A percentile compares a stretch with the other conserved stretches of the same genome.
Conservation (phyloP, 2,113 vertebrate species). For the Sorex araneus region DNA sequence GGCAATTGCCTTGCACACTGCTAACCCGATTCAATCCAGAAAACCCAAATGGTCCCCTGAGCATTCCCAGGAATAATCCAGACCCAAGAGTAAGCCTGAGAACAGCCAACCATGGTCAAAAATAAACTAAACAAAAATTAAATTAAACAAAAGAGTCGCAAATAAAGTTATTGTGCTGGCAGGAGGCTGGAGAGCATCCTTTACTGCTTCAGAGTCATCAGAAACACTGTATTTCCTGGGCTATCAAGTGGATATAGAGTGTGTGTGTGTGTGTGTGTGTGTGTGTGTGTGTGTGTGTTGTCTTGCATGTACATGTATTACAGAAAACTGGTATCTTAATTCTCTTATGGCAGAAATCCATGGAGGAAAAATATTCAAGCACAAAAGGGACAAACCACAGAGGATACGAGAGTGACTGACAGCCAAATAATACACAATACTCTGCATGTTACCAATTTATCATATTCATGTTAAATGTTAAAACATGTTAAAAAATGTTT, state of each 20-base stretch:
- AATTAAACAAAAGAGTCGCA: not conserved
- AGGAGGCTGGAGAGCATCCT: not conserved
- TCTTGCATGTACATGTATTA: not conserved
- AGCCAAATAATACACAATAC: not conserved
- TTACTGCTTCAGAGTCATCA: not conserved
- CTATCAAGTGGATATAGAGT: not conserved
- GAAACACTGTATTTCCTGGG: not conserved
- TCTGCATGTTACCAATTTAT: conserved; percentile 25
- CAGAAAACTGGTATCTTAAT: not conserved
- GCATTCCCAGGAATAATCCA: too few species aligned
- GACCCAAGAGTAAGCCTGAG: too few species aligned
- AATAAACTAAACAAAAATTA: too few species aligned
- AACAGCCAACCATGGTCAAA: not conserved
- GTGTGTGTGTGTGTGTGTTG: not conserved
- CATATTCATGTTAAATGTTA: too few species aligned
- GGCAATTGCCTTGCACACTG: too few species aligned
- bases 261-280: not conserved
- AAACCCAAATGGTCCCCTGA: too few species aligned
- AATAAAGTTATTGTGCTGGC: conserved; percentile 43
- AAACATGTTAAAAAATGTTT: too few species aligned
- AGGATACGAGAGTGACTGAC: not conserved
- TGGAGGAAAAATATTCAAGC: not conserved
- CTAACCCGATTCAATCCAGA: too few species aligned
- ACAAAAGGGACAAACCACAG: conserved; percentile 15
- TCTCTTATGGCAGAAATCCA: conserved; percentile 4